Evolutionary conservation across 2,888 invertebrate genomes (phyloP), one percentile per base, ranked within the genome.

Genomic region (Anoplius nigerrimus): DNA sequence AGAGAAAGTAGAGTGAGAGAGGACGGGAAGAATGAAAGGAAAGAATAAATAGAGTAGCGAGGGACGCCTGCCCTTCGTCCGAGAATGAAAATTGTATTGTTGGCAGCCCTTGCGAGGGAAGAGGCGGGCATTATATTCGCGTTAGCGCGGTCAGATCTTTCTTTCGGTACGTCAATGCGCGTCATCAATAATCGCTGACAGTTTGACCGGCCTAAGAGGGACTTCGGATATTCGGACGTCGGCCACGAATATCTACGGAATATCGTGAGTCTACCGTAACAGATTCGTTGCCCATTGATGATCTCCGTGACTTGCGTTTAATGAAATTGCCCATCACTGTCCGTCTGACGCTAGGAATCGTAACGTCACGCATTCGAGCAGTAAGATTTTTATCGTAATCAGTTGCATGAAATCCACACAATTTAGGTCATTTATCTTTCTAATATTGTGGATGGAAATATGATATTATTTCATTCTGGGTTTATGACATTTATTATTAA

Each of bases 181-280:
- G 66, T 75, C 83, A 83, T 83, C 83, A 84, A 83, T 83, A 84
- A 83, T 80, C 72, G 78, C 71, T 77, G 79, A 79, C 79, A 79
- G 79, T 42, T 43, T 54, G 22, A 46, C 51, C 52, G 42, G 58
- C 53, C 66, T 63, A 69, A 70, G 65, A 66, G 16, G n/a, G 53
- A 18, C 53, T 53, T 6, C 15, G 34, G 34, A 11, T 34, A 34
- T 20, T 48, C 16, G 20, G 20, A 20, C 18, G 16, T 20, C 15
- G 16, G 20, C 5, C 2, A 15, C 18, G 18, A 48, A 20, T 20
- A 48, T 48, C 20, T 20, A 6, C 8, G 2, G 5, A 20, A 16
- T 6, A 48, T 48, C 20, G 16, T 20, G 48, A 48, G 6, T 48
- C n/a, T n/a, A 15, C 20, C 20, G 48, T 48, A 1, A 34, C 20